Base-by-base conservation (phyloP, 2,797 vertebrate species). In the Peromyscus melanophrys region DNA sequence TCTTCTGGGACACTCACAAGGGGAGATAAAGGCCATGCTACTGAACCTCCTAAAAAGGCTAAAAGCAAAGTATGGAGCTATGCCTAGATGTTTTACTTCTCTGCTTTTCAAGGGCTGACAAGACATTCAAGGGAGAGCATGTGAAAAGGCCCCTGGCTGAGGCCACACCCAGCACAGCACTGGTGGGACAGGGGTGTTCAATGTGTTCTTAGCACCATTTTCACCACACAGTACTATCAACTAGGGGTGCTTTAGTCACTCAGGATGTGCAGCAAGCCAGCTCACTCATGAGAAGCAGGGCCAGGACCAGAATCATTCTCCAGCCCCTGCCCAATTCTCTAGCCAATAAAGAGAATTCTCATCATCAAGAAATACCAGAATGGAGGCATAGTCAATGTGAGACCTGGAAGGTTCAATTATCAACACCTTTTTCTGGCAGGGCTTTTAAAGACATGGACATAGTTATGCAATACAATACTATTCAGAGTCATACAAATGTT, bases 391-490 rank as follows among this genome's bases (percentile, higher is more conserved):
- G 65, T 2, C 0, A 21, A 96, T 0, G 0, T 31, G 78, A 91
- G 76, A 86, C 2, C 21, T 6, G 31, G n/a, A 37, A 78, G 88
- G 75, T 67, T 43, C 89, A 71, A 63, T 0, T 34, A 83, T 17
- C 46, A 27, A 86, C 86, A 93, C 96, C 71, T 63, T 40, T 82
- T 76, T 73, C 94, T 92, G 67, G 75, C 23, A 91, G 4, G 91
- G 89, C 27, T 0, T 78, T 83, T 52, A 87, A 81, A 93, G 65
- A 4, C 59, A 29, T 80, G 71, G 73, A 76, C 83, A n/a, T 65
- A 46, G 69, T 83, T 43, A 92, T 92, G 17, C 85, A 82, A 9
- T 21, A 29, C 3, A 86, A 88, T 59, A 95, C 78, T 88, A 94
- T 55, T 94, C 65, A 69, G 65, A 97, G 55, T 27, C 63, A 0